These are phyloP conservation scores for Noctuana brunneofusca DNA, from an alignment of 2,888 invertebrate species.

Conservation along the genomic window DNA sequence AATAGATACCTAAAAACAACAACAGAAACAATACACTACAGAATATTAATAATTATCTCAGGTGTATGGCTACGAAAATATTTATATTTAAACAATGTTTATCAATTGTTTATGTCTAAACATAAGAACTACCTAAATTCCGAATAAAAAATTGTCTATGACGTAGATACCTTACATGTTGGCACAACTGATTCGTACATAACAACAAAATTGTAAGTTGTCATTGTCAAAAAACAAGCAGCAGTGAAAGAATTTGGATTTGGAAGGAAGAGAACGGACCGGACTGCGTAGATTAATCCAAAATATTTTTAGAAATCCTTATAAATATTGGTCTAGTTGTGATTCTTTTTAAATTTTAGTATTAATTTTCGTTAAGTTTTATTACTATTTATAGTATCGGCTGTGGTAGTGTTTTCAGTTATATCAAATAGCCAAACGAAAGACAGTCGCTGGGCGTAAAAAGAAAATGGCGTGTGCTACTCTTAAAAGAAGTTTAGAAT, in stretches of 20 bases:
- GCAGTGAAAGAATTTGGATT: slow-evolving; percentile 62
- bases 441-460: slow-evolving; percentile 84
- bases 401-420: slow-evolving; percentile 57
- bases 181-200: slow-evolving; percentile 38
- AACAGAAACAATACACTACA: too few species aligned
- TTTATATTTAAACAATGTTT: too few species aligned
- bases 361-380: slow-evolving; percentile 52
- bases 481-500: slow-evolving; percentile 96
- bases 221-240: slow-evolving; percentile 55
- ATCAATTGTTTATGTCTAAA: too few species aligned
- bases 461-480: slow-evolving; percentile 98
- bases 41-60: too few species aligned
- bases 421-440: slow-evolving; percentile 64
- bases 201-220: slow-evolving; percentile 49
- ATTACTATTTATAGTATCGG: slow-evolving; percentile 65
- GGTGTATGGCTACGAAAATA: too few species aligned
- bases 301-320: slow-evolving; percentile 66
- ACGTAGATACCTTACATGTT: slow-evolving; percentile 23
- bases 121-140: neutral
- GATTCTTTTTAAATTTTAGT: slow-evolving; percentile 55
- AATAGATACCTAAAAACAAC: too few species aligned
- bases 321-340: slow-evolving; percentile 53
- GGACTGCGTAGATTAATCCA: slow-evolving; percentile 59
- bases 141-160: neutral
- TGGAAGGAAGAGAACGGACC: slow-evolving; percentile 59